Percentiles rank a stretch among this genome's conserved stretches.
Conservation (phyloP, 2,797 vertebrate genomes). For the Dendrocincla tyrannina region DNA sequence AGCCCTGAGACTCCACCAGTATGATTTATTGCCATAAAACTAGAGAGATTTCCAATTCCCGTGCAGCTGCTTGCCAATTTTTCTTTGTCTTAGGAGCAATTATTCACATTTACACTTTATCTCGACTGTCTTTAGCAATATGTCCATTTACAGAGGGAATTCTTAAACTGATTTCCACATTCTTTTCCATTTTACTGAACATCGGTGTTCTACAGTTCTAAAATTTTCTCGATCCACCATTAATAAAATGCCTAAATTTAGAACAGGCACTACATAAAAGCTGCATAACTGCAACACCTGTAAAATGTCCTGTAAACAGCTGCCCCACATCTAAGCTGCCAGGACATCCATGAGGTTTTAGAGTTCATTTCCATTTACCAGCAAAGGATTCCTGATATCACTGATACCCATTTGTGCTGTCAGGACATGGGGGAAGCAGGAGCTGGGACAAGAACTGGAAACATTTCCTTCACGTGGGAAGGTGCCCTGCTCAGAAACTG, state of each 20-base stretch:
- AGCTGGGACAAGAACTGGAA: slow-evolving; percentile 20
- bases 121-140: neutral
- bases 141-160: neutral
- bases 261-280: neutral
- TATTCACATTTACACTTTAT: neutral
- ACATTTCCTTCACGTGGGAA: slow-evolving; percentile 35
- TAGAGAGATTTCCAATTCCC: neutral
- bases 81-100: neutral
- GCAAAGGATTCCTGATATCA: neutral
- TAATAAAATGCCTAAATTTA: slow-evolving; percentile 26
- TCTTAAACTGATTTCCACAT: neutral
- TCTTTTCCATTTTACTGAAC: neutral
- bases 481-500: slow-evolving; percentile 29
- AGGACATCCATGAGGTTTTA: neutral
- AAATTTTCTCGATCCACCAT: neutral
- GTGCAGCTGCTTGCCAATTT: neutral
- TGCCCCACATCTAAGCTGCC: neutral
- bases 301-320: neutral
- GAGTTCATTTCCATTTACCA: neutral
- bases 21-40: neutral
- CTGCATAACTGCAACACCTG: neutral
- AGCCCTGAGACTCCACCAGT: neutral
- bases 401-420: neutral
- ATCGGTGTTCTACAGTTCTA: neutral
- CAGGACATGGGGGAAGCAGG: neutral